Conservation (phyloP, 2,888 invertebrate genomes). For the Neoaliturus tenellus region DNA sequence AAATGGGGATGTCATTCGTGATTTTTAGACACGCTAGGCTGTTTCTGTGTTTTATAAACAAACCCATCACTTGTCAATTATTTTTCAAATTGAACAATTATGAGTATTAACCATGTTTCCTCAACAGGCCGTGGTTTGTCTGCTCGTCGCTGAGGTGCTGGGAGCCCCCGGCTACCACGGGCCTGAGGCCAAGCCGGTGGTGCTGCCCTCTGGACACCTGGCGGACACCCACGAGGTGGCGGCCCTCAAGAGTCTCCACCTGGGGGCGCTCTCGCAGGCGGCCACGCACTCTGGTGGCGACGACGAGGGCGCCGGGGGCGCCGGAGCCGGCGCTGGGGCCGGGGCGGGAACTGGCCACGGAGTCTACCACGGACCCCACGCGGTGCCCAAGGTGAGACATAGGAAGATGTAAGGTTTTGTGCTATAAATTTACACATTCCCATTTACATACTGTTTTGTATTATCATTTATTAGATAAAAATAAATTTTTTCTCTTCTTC, state of each 20-base stretch:
- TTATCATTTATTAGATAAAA: no score
- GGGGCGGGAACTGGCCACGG: no score
- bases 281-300: background rate
- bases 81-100: no score
- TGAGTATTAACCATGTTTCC: no score
- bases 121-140: background rate
- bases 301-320: background rate
- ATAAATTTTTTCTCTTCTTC: no score
- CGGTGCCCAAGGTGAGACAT: constrained; percentile 19
- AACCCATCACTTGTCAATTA: no score
- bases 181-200: constrained; percentile 38
- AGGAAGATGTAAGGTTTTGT: no score
- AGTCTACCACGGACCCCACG: constrained; percentile 28
- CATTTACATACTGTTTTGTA: no score
- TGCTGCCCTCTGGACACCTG: constrained; percentile 11
- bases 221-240: constrained; percentile 45
- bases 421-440: no score
- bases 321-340: background rate
- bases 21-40: no score
- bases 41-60: no score
- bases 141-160: background rate
- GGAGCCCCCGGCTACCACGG: constrained; percentile 34
- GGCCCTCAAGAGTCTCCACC: constrained; percentile 24
- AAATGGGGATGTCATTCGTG: no score
- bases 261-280: constrained; percentile 31